Percentiles rank a stretch among this genome's conserved stretches.
These are phyloP conservation scores for Rhodophaea formosa DNA, from an alignment of 2,888 invertebrate species.

Conservation along the genomic window DNA sequence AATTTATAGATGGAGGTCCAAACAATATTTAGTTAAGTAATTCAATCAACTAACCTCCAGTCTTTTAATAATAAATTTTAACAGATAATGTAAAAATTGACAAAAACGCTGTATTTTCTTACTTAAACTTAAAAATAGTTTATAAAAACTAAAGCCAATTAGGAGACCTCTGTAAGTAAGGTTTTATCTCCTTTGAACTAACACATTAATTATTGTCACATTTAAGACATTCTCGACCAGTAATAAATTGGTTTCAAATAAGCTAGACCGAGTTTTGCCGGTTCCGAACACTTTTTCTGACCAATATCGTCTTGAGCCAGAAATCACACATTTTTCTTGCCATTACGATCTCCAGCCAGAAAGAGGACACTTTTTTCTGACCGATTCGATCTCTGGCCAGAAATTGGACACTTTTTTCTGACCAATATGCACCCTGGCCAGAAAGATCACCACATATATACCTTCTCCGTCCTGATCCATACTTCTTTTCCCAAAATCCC, in stretches of 20 bases:
- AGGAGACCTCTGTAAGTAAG: not conserved
- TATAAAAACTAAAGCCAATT: not conserved
- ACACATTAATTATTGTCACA: not conserved
- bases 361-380: not conserved
- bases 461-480: slow-evolving; percentile 63
- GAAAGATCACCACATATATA: slow-evolving; percentile 35
- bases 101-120: not conserved
- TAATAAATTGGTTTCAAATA: slow-evolving; percentile 3
- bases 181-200: not conserved
- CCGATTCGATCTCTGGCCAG: slow-evolving; percentile 10
- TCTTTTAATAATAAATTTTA: too few species aligned
- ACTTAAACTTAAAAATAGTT: not conserved
- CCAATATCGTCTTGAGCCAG: too few species aligned
- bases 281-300: not conserved
- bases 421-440: slow-evolving; percentile 9
- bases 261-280: not conserved
- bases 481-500: slow-evolving; percentile 74
- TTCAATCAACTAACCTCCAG: not conserved
- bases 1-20: not conserved
- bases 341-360: slow-evolving; percentile 6
- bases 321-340: not conserved
- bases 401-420: not conserved
- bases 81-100: not conserved
- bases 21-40: not conserved
- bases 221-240: not conserved